phyloP scores from a whole-genome alignment of 2,888 invertebrate genomes.

The Siphonodentalium dalli region DNA sequence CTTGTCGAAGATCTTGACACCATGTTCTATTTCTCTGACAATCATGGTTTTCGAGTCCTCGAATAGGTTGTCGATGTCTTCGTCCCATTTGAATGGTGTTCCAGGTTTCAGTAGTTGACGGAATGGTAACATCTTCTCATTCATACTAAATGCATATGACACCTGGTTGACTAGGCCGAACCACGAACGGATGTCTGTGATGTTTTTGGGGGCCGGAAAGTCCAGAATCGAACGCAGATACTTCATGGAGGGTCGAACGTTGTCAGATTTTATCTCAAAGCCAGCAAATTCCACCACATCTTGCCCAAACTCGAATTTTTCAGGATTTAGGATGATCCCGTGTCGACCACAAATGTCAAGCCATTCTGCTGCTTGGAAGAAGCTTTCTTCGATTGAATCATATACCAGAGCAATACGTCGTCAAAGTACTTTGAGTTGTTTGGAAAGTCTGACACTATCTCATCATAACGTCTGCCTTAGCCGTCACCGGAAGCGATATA shows the following conservation, averaged over 20 bases:
- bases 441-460: conserved; percentile 19
- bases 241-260: conserved; percentile 30
- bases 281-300: conserved; percentile 28
- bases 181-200: conserved; percentile 33
- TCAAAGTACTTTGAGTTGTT: conserved; percentile 30
- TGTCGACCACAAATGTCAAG: conserved; percentile 25
- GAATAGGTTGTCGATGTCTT: conserved; percentile 22
- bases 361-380: conserved; percentile 29
- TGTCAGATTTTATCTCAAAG: conserved; percentile 22
- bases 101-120: conserved; percentile 20
- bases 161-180: conserved; percentile 38
- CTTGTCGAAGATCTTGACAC: conserved; percentile 29
- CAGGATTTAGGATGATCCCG: conserved; percentile 28
- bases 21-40: conserved; percentile 25
- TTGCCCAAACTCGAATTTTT: conserved; percentile 23
- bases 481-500: conserved; percentile 30
- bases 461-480: conserved; percentile 29
- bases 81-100: conserved; percentile 19
- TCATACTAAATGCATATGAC: conserved; percentile 30
- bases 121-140: conserved; percentile 28
- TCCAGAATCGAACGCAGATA: conserved; percentile 30
- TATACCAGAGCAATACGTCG: conserved; percentile 31
- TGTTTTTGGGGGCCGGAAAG: conserved; percentile 29
- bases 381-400: conserved; percentile 24
- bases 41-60: conserved; percentile 24